Base-by-base conservation (phyloP, 2,888 invertebrate genomes). In the Apeira syringaria region DNA sequence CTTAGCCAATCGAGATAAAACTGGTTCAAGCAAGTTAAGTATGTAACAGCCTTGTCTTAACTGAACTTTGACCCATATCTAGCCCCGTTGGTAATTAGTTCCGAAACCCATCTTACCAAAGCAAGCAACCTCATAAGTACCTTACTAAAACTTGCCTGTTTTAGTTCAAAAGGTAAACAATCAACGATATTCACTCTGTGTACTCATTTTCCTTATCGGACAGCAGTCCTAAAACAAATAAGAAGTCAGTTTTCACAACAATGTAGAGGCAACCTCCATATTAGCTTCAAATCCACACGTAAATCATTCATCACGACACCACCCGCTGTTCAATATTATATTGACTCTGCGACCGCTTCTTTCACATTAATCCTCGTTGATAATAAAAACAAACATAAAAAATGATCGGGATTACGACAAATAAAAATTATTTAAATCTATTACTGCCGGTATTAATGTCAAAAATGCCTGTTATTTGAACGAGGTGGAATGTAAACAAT, bases 11-110 rank as follows among this genome's bases (percentile, higher is more conserved):
- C 73, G 73, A 78, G 79, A 80, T 81, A 78, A 79, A 80, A 79
- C 77, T 74, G 74, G 74, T 74, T 68, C 74, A 75, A 72, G 74
- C n/a, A 69, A 80, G 68, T 79, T 78, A 74, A 77, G 78, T 78
- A 72, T 79, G 74, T 71, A 76, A 73, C 75, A 68, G 71, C 67
- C 74, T 75, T 56, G 52, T 61, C 56, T 58, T 57, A 59, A 39
- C 45, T 69, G 71, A 79, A 78, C 68, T 78, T 75, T 53, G 56
- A 47, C 56, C 62, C 59, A 61, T 55, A 63, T 52, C 45, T 53
- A 59, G 58, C 64, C 71, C 68, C 59, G 60, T 64, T 67, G 66
- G 64, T 71, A 74, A 74, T 80, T 75, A 73, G 66, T 42, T 40
- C 26, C 32, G 40, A 35, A 59, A 68, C 55, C 49, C 24, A 35